Evolutionary conservation across 2,113 vertebrate genomes (phyloP).

Genomic region (Alethe castanea): DNA sequence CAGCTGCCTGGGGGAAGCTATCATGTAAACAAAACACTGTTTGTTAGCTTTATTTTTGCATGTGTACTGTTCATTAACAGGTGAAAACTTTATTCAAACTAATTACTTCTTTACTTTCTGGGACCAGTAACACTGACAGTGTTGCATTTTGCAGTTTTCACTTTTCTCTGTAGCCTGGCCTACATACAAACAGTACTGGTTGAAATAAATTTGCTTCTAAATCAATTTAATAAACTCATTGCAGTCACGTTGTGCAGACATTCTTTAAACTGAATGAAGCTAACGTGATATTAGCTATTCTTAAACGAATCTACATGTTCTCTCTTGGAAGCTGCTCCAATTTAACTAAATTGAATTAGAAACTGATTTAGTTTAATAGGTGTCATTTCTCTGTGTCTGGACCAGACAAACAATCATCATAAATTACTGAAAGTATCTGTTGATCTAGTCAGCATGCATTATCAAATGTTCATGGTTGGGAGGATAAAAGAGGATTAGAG

Average conservation of each 20-base stretch:
- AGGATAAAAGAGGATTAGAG: not conserved
- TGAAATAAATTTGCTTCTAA: slow-evolving; percentile 34
- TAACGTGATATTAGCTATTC: slow-evolving; percentile 15
- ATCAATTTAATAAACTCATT: slow-evolving; percentile 42
- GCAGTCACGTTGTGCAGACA: not conserved
- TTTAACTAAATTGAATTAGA: slow-evolving; percentile 38
- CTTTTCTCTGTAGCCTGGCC: not conserved
- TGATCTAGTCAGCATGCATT: not conserved
- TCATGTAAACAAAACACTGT: not conserved
- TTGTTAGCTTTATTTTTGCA: not conserved
- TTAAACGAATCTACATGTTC: slow-evolving; percentile 17
- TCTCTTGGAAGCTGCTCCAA: not conserved
- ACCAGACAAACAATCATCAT: not conserved
- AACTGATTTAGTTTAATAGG: not conserved
- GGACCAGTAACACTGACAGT: not conserved
- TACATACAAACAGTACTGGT: not conserved
- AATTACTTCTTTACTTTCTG: not conserved
- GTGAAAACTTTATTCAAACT: slow-evolving; percentile 19
- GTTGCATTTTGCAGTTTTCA: not conserved
- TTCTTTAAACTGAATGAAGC: slow-evolving; percentile 46
- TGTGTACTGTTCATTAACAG: not conserved
- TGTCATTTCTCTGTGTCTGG: not conserved
- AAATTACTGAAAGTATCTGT: not conserved
- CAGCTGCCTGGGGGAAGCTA: not conserved
- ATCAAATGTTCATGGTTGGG: not conserved